Conservation (phyloP, 2,888 invertebrate species). For the Alsophila aescularia region DNA sequence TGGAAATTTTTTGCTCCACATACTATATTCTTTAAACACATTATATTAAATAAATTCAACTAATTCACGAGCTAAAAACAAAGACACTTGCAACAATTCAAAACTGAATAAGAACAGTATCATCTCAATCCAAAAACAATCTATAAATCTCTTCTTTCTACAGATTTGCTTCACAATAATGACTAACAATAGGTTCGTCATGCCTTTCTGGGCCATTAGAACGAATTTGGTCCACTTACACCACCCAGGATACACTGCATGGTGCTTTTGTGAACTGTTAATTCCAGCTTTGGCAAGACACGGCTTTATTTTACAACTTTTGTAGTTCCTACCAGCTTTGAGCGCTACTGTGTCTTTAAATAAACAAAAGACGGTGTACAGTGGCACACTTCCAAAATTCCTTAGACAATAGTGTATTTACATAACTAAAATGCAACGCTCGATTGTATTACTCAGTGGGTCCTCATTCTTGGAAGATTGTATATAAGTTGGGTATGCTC, state of each 20-base stretch:
- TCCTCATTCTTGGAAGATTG: slow-evolving; percentile 41
- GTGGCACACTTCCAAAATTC: slow-evolving; percentile 54
- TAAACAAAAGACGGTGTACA: slow-evolving; percentile 25
- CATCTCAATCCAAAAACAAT: slow-evolving; percentile 30
- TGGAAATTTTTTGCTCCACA: too few species aligned
- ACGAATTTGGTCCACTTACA: slow-evolving; percentile 11
- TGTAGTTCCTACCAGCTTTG: slow-evolving; percentile 35
- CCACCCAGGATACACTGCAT: slow-evolving; percentile 24
- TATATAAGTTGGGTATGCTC: slow-evolving; percentile 24
- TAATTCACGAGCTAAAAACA: background rate
- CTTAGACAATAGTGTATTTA: slow-evolving; percentile 47
- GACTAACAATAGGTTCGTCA: slow-evolving; percentile 50
- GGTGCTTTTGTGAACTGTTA: slow-evolving; percentile 5
- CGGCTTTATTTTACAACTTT: background rate
- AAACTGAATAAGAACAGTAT: background rate
- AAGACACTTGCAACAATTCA: background rate
- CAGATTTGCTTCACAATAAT: slow-evolving; percentile 35
- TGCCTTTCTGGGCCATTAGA: slow-evolving; percentile 59
- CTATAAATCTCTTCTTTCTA: slow-evolving; percentile 36
- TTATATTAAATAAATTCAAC: too few species aligned
- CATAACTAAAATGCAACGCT: slow-evolving; percentile 44
- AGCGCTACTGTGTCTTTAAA: slow-evolving; percentile 60
- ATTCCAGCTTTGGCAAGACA: background rate
- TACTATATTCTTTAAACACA: too few species aligned
- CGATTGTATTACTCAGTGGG: slow-evolving; percentile 63